Percentiles rank a stretch among this genome's conserved stretches.
Evolutionary conservation across 2,888 invertebrate genomes (phyloP).

Genomic region (Patella depressa): DNA sequence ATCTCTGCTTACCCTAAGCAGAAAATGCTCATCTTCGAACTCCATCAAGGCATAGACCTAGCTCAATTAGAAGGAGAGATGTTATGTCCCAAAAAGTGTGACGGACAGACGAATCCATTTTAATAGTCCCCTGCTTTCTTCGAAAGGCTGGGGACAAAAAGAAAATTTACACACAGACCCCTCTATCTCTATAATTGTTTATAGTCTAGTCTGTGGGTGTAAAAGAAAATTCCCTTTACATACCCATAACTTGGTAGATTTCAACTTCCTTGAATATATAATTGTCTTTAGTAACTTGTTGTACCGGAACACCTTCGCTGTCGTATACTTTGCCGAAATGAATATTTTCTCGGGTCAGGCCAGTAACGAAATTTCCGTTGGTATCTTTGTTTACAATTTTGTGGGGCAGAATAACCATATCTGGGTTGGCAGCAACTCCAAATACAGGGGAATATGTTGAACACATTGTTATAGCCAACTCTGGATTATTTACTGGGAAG

Average conservation of each 20-base stretch:
- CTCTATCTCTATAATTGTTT: too few relatives aligned
- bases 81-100: too few relatives aligned
- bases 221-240: not conserved
- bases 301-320: slow-evolving; percentile 12
- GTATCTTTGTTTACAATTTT: slow-evolving; percentile 4
- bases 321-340: slow-evolving; percentile 14
- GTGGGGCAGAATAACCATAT: slow-evolving; percentile 18
- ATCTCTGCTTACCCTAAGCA: too few relatives aligned
- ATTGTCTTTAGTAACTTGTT: slow-evolving; percentile 17
- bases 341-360: too few relatives aligned
- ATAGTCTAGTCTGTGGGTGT: too few relatives aligned
- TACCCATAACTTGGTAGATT: slow-evolving; percentile 42
- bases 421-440: slow-evolving; percentile 31
- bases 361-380: slow-evolving; percentile 14
- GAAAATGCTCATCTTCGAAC: too few relatives aligned
- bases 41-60: too few relatives aligned
- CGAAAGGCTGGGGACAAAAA: too few relatives aligned
- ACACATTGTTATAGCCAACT: slow-evolving; percentile 16
- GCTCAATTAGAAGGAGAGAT: too few relatives aligned
- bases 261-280: slow-evolving; percentile 39
- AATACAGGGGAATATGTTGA: slow-evolving; percentile 30
- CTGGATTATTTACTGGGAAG: slow-evolving; percentile 28
- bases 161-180: too few relatives aligned
- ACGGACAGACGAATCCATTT: too few relatives aligned
- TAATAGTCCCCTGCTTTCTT: too few relatives aligned